Conservation (phyloP, 2,888 invertebrate species). For the Dichetophora obliterata region DNA sequence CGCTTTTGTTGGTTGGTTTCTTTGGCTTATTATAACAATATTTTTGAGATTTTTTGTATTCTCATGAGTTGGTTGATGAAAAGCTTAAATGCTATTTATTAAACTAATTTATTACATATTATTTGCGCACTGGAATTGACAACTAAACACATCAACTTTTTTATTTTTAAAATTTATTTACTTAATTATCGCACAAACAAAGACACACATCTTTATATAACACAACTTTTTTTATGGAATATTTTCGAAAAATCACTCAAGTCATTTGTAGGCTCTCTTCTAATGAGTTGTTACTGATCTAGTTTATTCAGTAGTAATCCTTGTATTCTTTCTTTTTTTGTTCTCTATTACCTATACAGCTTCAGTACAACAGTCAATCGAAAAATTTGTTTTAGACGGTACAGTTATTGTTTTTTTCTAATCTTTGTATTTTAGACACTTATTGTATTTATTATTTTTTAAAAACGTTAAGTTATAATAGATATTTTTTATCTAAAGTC, state of each 20-base stretch:
- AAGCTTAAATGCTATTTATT: background rate
- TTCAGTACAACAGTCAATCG: constrained; percentile 74
- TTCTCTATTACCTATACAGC: constrained; percentile 70
- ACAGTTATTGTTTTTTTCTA: constrained; percentile 64
- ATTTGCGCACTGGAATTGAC: background rate
- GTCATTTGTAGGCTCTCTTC: constrained; percentile 21
- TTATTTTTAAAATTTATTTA: too few relatives aligned
- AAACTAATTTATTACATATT: background rate
- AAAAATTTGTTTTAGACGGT: constrained; percentile 71
- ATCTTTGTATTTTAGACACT: background rate
- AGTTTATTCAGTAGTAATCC: constrained; percentile 56
- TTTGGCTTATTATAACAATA: too few relatives aligned
- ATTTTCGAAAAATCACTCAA: constrained; percentile 21
- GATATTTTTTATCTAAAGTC: background rate
- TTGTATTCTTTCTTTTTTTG: constrained; percentile 64
- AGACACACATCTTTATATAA: background rate
- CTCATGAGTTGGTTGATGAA: background rate
- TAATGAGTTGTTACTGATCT: constrained; percentile 5
- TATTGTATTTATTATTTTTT: constrained; percentile 26
- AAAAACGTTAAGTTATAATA: background rate
- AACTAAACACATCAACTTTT: too few relatives aligned
- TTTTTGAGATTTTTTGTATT: too few relatives aligned
- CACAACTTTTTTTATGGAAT: background rate
- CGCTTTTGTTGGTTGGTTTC: too few relatives aligned
- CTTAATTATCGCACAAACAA: background rate